A percentile compares a stretch with the other conserved stretches of the same genome.
Conservation (phyloP, 2,888 invertebrate species). For the Trisateles emortualis region DNA sequence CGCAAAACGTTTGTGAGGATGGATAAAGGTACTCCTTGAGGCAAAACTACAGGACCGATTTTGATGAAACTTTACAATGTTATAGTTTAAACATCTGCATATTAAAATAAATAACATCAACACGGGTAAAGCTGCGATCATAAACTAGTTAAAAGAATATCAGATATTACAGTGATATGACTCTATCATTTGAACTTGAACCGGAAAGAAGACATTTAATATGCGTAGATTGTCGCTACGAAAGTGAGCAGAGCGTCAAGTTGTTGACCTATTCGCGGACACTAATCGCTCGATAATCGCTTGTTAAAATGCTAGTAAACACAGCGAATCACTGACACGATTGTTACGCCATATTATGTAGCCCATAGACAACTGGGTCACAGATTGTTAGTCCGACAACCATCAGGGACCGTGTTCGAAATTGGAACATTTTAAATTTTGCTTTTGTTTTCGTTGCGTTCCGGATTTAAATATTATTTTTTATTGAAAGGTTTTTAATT, state of each 20-base stretch:
- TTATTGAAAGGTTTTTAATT: conserved; percentile 37
- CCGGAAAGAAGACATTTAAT: conserved; percentile 33
- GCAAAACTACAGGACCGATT: too few relatives aligned
- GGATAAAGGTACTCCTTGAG: too few relatives aligned
- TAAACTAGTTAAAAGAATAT: too few relatives aligned
- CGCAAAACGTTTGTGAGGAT: too few relatives aligned
- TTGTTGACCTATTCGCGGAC: conserved; percentile 34
- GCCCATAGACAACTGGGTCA: conserved; percentile 49
- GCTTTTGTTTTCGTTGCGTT: conserved; percentile 35
- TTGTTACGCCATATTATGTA: conserved; percentile 56
- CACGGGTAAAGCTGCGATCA: too few relatives aligned
- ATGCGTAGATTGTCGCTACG: conserved; percentile 24
- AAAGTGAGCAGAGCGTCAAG: conserved; percentile 28
- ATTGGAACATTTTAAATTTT: conserved; percentile 21
- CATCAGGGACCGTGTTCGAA: conserved; percentile 31
- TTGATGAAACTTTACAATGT: too few relatives aligned
- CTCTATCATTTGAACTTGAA: conserved; percentile 6
- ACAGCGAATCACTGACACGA: conserved; percentile 48
- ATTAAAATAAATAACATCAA: too few relatives aligned
- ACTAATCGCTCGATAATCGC: conserved; percentile 40
- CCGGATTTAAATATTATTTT: conserved; percentile 25
- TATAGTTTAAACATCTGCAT: too few relatives aligned
- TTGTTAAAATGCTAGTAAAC: conserved; percentile 38
- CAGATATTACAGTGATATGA: background rate
- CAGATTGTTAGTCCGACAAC: conserved; percentile 43